These are phyloP conservation scores for Datnioides undecimradiatus DNA, from an alignment of 2,113 vertebrate genomes.

Conservation along the genomic window DNA sequence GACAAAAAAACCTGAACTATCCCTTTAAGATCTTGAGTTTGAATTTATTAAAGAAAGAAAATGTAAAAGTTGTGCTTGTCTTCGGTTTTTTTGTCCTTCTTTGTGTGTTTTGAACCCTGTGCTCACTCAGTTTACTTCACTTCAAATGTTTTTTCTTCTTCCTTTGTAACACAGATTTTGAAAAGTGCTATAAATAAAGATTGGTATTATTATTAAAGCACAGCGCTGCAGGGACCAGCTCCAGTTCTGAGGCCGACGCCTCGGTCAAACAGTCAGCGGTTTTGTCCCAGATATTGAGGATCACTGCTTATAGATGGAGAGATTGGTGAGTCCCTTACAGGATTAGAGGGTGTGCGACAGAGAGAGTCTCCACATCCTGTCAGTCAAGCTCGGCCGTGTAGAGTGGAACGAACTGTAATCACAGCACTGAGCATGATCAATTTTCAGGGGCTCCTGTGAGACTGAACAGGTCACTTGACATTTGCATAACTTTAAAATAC, in stretches of 20 bases:
- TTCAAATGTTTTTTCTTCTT: no score
- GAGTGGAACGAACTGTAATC: constrained; percentile 24
- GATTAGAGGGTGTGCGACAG: neutral
- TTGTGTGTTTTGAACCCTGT: neutral
- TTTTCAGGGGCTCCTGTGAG: constrained; percentile 22
- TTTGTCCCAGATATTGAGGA: constrained; percentile 19
- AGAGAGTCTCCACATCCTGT: neutral
- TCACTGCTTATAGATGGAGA: constrained; percentile 8
- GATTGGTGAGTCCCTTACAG: neutral
- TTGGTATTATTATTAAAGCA: no score
- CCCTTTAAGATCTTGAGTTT: neutral
- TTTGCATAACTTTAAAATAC: no score
- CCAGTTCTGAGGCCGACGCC: neutral
- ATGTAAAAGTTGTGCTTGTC: neutral
- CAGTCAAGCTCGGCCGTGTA: constrained; percentile 9
- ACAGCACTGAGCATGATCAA: neutral
- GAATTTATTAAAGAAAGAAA: neutral
- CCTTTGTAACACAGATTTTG: no score
- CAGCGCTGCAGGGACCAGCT: neutral
- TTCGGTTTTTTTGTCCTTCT: neutral
- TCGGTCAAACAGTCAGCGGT: neutral
- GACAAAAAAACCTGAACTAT: no score
- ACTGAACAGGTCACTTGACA: no score
- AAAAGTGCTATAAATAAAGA: no score
- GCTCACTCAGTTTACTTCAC: no score